Conservation (phyloP, 2,113 vertebrate genomes). For the Galbula dea region DNA sequence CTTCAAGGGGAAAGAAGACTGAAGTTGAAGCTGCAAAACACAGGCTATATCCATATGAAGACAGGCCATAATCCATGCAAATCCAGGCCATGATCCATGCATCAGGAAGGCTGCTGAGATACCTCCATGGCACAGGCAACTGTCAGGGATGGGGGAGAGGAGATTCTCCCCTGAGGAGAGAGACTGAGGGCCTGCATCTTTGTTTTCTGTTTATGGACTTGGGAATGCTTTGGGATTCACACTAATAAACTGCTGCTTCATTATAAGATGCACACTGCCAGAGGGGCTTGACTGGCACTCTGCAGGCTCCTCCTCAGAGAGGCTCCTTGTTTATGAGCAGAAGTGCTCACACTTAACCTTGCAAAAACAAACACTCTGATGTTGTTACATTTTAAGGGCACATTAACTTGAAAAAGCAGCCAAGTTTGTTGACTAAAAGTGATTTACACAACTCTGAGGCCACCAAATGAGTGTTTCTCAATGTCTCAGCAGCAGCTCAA, state of each 20-base stretch:
- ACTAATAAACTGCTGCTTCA: not conserved
- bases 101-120: not conserved
- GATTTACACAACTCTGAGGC: constrained; percentile 33
- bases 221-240: not conserved
- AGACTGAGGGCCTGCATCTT: not conserved
- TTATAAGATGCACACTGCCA: not conserved
- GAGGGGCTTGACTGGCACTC: not conserved
- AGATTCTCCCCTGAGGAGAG: not conserved
- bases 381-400: constrained; percentile 30
- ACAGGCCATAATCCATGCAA: too few relatives aligned
- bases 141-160: not conserved
- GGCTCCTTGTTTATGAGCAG: constrained; percentile 7
- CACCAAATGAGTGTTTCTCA: constrained; percentile 51
- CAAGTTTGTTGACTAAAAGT: constrained; percentile 44
- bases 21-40: not conserved
- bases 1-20: not conserved
- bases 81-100: not conserved
- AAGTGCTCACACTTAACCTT: not conserved
- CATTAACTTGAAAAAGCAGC: constrained; percentile 24
- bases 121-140: not conserved
- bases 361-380: constrained; percentile 31
- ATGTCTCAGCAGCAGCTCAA: constrained; percentile 21
- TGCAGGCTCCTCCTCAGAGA: constrained; percentile 9
- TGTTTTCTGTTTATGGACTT: not conserved
- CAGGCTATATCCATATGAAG: too few relatives aligned